Conservation (phyloP, 2,797 vertebrate genomes). For the Lindbergichthys nudifrons region DNA sequence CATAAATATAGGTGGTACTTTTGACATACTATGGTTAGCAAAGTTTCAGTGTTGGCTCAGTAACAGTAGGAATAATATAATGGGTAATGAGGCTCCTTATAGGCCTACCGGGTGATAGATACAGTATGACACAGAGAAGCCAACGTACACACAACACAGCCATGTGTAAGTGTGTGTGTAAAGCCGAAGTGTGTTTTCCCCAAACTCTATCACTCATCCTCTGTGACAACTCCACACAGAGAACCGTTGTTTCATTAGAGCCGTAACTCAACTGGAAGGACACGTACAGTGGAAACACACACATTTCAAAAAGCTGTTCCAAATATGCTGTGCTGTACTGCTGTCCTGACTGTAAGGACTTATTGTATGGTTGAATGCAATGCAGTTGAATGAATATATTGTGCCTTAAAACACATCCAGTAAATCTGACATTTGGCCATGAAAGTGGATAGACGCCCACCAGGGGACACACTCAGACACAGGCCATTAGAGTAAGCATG, state of each 20-base stretch:
- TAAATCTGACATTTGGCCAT: conserved; percentile 33
- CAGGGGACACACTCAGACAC: neutral
- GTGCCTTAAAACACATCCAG: conserved; percentile 36
- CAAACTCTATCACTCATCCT: conserved; percentile 56
- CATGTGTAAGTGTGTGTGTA: conserved; percentile 34
- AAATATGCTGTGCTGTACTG: conserved; percentile 32
- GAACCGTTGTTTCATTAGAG: conserved; percentile 55
- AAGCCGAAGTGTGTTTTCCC: conserved; percentile 42
- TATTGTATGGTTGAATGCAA: conserved; percentile 35
- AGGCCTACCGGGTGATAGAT: neutral
- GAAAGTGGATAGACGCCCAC: conserved; percentile 7
- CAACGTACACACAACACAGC: conserved; percentile 5
- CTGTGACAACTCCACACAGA: conserved; percentile 66
- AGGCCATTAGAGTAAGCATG: conserved; percentile 27
- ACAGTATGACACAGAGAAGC: conserved; percentile 2
- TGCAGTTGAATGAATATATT: conserved; percentile 45
- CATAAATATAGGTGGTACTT: neutral
- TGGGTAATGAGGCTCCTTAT: neutral
- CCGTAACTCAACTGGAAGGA: conserved; percentile 57
- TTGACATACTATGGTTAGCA: neutral
- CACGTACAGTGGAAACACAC: conserved; percentile 50
- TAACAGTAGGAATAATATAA: neutral
- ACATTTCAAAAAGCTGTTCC: conserved; percentile 37
- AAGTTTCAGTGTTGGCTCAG: neutral
- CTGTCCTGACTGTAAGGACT: conserved; percentile 28